Percentiles rank a stretch among this genome's conserved stretches.
Evolutionary conservation across 1,140 invertebrate species (phyloP).

Genomic region (Dendroctonus valens): DNA sequence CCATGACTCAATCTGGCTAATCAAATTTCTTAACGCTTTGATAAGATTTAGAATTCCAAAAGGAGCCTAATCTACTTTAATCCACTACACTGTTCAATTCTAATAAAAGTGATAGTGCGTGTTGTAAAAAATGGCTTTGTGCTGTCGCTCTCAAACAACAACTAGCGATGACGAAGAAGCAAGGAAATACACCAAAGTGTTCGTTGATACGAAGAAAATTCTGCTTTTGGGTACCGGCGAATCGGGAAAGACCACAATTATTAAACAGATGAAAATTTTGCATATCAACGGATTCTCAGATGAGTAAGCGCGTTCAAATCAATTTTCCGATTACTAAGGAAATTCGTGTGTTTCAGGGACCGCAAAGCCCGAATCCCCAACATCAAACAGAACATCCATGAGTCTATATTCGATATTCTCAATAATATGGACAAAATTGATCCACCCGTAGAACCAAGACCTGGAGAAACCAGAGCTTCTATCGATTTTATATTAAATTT

Average conservation of each 20-base stretch:
- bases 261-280: slow-evolving; percentile 81
- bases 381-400: slow-evolving; percentile 66
- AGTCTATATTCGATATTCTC: slow-evolving; percentile 64
- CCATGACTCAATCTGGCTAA: too few species aligned
- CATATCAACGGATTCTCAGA: slow-evolving; percentile 69
- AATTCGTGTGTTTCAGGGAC: slow-evolving; percentile 54
- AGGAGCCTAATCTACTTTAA: too few species aligned
- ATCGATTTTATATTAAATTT: slow-evolving; percentile 58
- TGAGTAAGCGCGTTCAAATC: slow-evolving; percentile 52
- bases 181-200: slow-evolving; percentile 36
- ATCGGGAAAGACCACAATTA: slow-evolving; percentile 75
- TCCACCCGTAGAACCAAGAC: slow-evolving; percentile 53
- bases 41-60: too few species aligned
- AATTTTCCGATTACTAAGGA: not conserved
- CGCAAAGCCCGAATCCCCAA: slow-evolving; percentile 60
- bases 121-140: slow-evolving; percentile 23
- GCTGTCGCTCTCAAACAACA: slow-evolving; percentile 10
- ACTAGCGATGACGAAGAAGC: slow-evolving; percentile 16
- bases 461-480: slow-evolving; percentile 52
- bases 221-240: slow-evolving; percentile 67
- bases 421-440: slow-evolving; percentile 56
- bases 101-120: slow-evolving; percentile 9
- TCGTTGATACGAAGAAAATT: slow-evolving; percentile 53
- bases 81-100: too few species aligned
- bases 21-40: too few species aligned